Base-by-base conservation (phyloP, 2,797 vertebrate genomes). In the Danio jaintianensis region DNA sequence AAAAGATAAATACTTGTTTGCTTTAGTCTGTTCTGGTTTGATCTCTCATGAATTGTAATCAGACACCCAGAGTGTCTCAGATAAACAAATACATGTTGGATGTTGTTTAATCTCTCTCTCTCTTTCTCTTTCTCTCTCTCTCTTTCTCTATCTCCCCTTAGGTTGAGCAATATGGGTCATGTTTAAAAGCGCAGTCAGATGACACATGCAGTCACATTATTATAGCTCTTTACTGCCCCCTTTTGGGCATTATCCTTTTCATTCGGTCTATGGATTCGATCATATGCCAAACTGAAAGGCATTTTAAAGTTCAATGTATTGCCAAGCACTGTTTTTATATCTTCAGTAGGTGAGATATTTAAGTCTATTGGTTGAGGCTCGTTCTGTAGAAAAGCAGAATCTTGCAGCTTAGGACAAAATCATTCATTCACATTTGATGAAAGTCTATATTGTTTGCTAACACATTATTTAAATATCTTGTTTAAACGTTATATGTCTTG, bases 121-220 rank as follows among this genome's bases (percentile, higher is more conserved):
- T 2, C 1, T 40, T 29, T 38, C 22, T 7, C 22, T 52, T 15
- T 8, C 18, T 64, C 3, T 71, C 13, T 20, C 15, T 7, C 6
- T 7, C 20, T 42, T 16, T 47, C 18, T 47, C 11, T 80, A 43
- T 63, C 6, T 40, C n/a, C 29, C 48, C 5, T 13, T 40, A 20
- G 10, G 40, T 59, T 61, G 15, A 42, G 42, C 42, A 43, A 82
- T 68, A 12, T 75, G 62, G 74, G 80, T 77, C 66, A 64, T 29
- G 29, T 69, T 75, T 55, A 5, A 38, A 9, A 59, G 15, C 29
- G n/a, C 15, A 16, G 18, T 80, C 81, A 79, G 55, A 42, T 82
- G 80, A 74, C 62, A n/a, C n/a, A n/a, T n/a, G n/a, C n/a, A 4
- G 62, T 74, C 73, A 82, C 18, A 59, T 55, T 63, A 20, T 13